Conservation (phyloP, 2,797 vertebrate species). For the Poecilia wingei region DNA sequence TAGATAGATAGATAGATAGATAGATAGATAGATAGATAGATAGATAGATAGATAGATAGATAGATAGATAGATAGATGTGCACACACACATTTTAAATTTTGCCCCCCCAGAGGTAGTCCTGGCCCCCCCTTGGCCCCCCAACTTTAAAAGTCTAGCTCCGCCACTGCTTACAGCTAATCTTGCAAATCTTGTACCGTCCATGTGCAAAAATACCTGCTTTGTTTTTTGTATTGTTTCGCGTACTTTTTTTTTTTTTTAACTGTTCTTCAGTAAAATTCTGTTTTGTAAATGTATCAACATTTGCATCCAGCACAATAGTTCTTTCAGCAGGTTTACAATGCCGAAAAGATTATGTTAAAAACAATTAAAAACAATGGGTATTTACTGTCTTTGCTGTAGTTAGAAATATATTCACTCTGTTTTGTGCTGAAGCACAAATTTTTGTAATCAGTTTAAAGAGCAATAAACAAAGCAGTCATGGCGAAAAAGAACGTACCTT, state of each 20-base stretch:
- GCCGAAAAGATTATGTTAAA: neutral
- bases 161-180: no score
- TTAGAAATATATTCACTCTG: neutral
- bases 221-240: neutral
- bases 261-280: neutral
- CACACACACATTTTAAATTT: no score
- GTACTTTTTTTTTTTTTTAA: neutral
- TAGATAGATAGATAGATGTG: no score
- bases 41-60: no score
- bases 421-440: neutral
- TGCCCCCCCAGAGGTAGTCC: no score
- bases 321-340: neutral
- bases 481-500: neutral
- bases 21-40: no score
- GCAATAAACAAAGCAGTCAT: neutral
- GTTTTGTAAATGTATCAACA: neutral
- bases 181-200: neutral
- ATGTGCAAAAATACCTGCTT: neutral
- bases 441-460: neutral
- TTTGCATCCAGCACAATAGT: neutral
- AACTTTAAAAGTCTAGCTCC: no score
- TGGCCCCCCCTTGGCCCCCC: no score
- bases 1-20: no score
- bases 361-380: neutral
- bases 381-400: neutral